Percentiles rank a stretch among this genome's conserved stretches.
Evolutionary conservation across 2,797 vertebrate genomes (phyloP).

Genomic region (Hybognathus amarus): DNA sequence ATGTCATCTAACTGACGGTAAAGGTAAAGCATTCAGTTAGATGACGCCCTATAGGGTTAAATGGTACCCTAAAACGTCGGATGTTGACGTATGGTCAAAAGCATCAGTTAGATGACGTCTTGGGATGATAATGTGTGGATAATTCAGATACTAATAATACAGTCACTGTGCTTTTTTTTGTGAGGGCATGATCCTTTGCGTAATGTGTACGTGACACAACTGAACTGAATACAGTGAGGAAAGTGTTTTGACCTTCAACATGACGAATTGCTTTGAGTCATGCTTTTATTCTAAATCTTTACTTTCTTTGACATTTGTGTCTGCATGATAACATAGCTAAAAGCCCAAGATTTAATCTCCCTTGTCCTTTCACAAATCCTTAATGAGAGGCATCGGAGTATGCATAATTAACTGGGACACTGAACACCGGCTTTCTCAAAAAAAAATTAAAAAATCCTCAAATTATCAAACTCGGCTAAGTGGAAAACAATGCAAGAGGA

Average conservation of each 20-base stretch:
- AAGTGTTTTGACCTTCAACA: constrained; percentile 47
- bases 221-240: constrained; percentile 9
- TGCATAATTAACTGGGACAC: constrained; percentile 34
- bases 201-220: constrained; percentile 24
- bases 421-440: not conserved
- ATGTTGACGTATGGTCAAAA: no score
- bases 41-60: no score
- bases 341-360: constrained; percentile 48
- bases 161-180: constrained; percentile 1
- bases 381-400: constrained; percentile 39
- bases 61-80: no score
- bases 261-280: constrained; percentile 41
- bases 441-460: not conserved
- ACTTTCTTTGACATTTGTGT: constrained; percentile 43
- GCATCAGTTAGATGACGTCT: no score
- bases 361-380: constrained; percentile 35
- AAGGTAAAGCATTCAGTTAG: no score
- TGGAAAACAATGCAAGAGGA: constrained; percentile 15
- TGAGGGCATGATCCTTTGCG: not conserved
- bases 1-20: no score
- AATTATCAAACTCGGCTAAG: constrained; percentile 31
- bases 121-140: no score
- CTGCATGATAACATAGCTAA: constrained; percentile 47
- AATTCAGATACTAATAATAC: not conserved
- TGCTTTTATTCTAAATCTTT: constrained; percentile 43